Evolutionary conservation across 2,797 vertebrate species (phyloP), one percentile per base, ranked within the genome.

Genomic region (Triplophysa bombifrons): DNA sequence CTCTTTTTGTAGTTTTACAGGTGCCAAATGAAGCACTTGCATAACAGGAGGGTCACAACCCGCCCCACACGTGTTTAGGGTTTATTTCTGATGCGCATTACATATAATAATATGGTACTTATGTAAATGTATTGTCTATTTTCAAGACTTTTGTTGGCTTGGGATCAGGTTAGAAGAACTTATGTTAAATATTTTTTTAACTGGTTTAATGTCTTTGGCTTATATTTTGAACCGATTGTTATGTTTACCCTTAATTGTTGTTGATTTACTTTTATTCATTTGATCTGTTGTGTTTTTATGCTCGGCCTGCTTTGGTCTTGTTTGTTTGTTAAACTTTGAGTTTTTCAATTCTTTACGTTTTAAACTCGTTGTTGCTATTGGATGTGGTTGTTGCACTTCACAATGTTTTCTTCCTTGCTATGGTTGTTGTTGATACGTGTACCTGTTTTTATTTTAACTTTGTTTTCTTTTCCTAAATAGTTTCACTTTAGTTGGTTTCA

Each of bases 401-500:
- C 12, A 44, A 22, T 63, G 14, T 67, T 76, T 76, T 10, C 16
- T n/a, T 2, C 38, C 6, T 58, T 22, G 17, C 51, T 27, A 5
- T 25, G 13, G 2, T 17, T 38, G 25, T 10, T 64, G 58, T 27
- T 63, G 5, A 41, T 20, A 53, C 8, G 48, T 22, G 51, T 16
- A 19, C n/a, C 30, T n/a, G 2, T 58, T n/a, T 76, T 22, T 67
- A 17, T 17, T 41, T 12, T 58, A 60, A 46, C 53, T 69, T 77
- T 61, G 56, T 41, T 71, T 78, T 78, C 20, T 30, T 63, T 71
- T 19, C 50, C 4, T 11, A 5, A 30, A 4, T 64, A 16, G 76
- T 78, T 78, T 78, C 76, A 64, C 76, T 78, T 78, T 63, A 6
- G 50, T 22, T n/a, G 53, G 67, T 50, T 77, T 5, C 7, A 51